phyloP scores from a whole-genome alignment of 2,113 vertebrate species.

The Pao palembangensis region DNA sequence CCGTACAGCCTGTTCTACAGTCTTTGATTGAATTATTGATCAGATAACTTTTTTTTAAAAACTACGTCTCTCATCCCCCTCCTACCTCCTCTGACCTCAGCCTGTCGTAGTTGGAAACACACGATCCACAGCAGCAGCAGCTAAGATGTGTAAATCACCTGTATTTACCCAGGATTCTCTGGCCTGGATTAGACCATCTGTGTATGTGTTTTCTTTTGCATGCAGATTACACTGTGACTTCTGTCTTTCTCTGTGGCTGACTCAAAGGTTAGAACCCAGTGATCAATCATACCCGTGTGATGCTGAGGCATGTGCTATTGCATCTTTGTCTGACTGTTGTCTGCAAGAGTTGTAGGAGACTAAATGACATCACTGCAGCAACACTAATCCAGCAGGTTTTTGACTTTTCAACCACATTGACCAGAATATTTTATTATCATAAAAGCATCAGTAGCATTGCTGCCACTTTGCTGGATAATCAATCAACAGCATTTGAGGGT shows the following conservation, averaged over 20 bases:
- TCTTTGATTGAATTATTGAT: conserved; percentile 44
- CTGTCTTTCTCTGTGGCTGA: background rate
- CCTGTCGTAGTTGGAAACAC: conserved; percentile 5
- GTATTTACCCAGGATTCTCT: background rate
- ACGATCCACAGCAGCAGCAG: background rate
- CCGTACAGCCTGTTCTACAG: conserved; percentile 7
- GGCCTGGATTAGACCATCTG: conserved; percentile 26
- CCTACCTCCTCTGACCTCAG: background rate
- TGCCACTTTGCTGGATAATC: conserved; percentile 26
- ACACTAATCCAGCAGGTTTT: background rate
- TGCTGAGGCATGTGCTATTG: background rate
- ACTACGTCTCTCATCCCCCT: conserved; percentile 10
- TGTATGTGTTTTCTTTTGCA: conserved; percentile 14
- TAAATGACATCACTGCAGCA: background rate
- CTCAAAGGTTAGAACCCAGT: background rate
- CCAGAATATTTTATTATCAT: conserved; percentile 39
- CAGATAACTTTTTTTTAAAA: conserved; percentile 20
- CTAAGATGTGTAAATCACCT: conserved; percentile 23
- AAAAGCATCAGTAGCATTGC: conserved; percentile 12
- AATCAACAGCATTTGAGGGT: conserved; percentile 35
- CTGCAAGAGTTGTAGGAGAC: background rate
- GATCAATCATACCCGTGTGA: background rate
- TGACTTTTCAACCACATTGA: conserved; percentile 12
- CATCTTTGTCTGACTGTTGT: background rate
- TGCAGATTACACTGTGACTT: conserved; percentile 6